Evolutionary conservation across 2,888 invertebrate genomes (phyloP).

Genomic region (Cordilura impudica): DNA sequence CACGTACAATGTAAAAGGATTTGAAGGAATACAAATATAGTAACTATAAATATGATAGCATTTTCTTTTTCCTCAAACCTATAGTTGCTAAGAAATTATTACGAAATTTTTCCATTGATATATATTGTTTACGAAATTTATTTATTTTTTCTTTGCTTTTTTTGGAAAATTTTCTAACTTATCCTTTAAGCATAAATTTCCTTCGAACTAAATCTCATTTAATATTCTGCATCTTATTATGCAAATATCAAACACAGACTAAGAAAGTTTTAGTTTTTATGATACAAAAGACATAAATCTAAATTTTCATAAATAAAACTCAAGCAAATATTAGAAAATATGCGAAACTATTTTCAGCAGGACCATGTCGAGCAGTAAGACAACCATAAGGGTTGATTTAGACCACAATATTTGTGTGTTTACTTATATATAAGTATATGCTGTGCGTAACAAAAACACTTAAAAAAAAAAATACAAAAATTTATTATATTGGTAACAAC

Average conservation of each 20-base stretch:
- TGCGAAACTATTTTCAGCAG: no score
- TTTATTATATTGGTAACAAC: no score
- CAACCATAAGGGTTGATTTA: no score
- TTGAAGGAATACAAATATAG: background rate
- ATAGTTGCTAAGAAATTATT: background rate
- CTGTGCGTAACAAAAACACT: no score
- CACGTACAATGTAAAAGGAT: background rate
- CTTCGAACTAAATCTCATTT: slow-evolving; percentile 25
- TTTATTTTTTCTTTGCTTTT: no score
- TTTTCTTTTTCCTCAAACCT: no score
- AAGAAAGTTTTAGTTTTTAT: slow-evolving; percentile 35
- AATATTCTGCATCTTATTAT: slow-evolving; percentile 45
- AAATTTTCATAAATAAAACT: slow-evolving; percentile 42
- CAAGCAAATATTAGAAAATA: no score
- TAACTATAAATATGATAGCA: background rate
- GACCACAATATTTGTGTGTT: no score
- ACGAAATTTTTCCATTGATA: background rate
- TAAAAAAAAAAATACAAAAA: background rate
- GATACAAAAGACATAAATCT: slow-evolving; percentile 38
- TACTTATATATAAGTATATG: no score
- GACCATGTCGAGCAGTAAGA: no score
- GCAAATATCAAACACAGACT: slow-evolving; percentile 24
- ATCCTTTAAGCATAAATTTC: background rate
- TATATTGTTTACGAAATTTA: background rate
- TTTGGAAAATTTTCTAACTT: background rate